A percentile compares a stretch with the other conserved stretches of the same genome.
Conservation (phyloP, 2,113 vertebrate species). For the Acinonyx jubatus region DNA sequence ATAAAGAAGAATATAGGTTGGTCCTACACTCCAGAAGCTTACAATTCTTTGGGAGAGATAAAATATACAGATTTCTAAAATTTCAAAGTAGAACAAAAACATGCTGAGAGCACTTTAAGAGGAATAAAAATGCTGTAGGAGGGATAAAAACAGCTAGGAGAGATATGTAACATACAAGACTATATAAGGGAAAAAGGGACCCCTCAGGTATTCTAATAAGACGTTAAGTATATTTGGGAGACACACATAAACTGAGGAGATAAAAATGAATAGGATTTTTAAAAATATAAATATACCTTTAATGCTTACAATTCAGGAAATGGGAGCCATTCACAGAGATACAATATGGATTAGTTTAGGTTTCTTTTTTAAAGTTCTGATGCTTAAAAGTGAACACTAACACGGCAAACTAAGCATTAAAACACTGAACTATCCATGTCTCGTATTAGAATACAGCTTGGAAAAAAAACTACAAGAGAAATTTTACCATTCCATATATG, state of each 20-base stretch:
- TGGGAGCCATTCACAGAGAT: neutral
- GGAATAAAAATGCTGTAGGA: neutral
- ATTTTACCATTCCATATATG: neutral
- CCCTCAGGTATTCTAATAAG: neutral
- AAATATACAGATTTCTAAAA: neutral
- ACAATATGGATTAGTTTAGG: neutral
- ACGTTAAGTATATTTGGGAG: neutral
- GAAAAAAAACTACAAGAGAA: neutral
- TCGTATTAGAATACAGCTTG: neutral
- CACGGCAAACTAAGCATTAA: neutral
- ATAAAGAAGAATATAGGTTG: neutral
- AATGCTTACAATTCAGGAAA: conserved; percentile 29
- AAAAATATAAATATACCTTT: neutral
- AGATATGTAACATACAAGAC: neutral
- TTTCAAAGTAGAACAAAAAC: neutral
- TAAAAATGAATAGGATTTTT: conserved; percentile 14
- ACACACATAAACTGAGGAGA: neutral
- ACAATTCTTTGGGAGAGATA: neutral
- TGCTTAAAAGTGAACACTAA: neutral
- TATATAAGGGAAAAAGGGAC: neutral
- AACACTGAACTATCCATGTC: neutral
- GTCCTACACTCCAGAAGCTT: neutral
- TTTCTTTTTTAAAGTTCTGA: neutral
- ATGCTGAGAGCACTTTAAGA: neutral
- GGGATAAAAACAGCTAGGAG: neutral